Base-by-base conservation (phyloP, 2,113 vertebrate species). In the Eubucco bourcierii region DNA sequence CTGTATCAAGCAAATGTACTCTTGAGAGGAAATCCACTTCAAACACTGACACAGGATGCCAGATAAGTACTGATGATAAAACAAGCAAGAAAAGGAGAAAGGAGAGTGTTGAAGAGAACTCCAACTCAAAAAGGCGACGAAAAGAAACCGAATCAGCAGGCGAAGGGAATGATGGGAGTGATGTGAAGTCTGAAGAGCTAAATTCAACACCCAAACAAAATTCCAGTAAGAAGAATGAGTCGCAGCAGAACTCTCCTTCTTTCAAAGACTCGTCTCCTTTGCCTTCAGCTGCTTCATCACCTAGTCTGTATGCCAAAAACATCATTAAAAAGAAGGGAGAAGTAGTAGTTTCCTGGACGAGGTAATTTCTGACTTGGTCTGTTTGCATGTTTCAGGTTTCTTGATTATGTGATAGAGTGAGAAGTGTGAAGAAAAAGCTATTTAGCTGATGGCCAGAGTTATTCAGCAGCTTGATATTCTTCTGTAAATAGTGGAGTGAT, bases 241-340 rank as follows among this genome's bases (percentile, higher is more conserved):
- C 89, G 82, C 29, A 94, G 65, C 90, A 88, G 65, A 96, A 75
- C 50, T 52, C 50, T 52, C 50, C 50, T 52, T 25, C 50, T 52
- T 52, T 52, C 90, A 95, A 96, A 92, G 95, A 92, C 28, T 31
- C 76, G 33, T 95, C 90, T 65, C 84, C 90, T 15, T 87, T 74
- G 47, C 77, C 77, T 70, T 77, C 78, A 1, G 95, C 94, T 64
- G 84, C 96, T 31, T 98, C 98, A 14, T 97, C 98, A 34, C 97
- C 87, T 94, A 98, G 98, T 76, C 97, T 99, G 23, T 98, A 98
- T 82, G 99, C 99, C 79, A 99, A 98, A 97, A 99, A 99, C 73
- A 97, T 99, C 12, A 88, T 99, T 94, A 98, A 98, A 97, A 99
- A 98, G 97, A 99, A 99, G 87, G 99, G 99, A 80, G 98, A 98